Base-by-base conservation (phyloP, 1,140 invertebrate genomes). In the Elymnias hypermnestra region DNA sequence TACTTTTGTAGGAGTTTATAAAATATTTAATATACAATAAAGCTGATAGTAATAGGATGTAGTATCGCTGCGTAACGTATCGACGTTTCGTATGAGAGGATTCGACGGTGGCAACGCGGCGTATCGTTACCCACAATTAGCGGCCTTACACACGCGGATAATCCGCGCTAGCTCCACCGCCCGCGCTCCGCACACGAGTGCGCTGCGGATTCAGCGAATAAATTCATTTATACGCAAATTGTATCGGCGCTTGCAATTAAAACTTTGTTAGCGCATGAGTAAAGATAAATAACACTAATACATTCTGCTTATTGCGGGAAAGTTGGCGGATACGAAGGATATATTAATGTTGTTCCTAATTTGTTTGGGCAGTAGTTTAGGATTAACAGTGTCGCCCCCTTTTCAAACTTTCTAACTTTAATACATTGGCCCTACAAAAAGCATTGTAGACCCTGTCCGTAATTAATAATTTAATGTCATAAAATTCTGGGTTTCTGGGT, bases 161-260 rank as follows among this genome's bases (percentile, higher is more conserved):
- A 77, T 76, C 73, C 72, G 59, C 49, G 36, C 42, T 12, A 39
- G 36, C 36, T 35, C 43, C 37, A 26, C 54, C 33, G 45, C 49
- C 53, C 63, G 51, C 48, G 36, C 45, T 38, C 60, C 63, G 59
- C 72, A 64, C 66, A 62, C 73, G 70, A 75, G 61, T 84, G 77
- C 77, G 81, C 72, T 72, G 65, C 72, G 72, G 71, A 83, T 81
- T 70, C 81, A 77, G 69, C 75, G 70, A 84, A 84, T 83, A 84
- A 84, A 83, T 84, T 84, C 81, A 84, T 84, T 84, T 84, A 75
- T 79, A 84, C 81, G 78, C 81, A 84, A 84, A 84, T 84, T 79
- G 76, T 84, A 84, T 84, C 72, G 81, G 81, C 78, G 72, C 74
- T 81, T 72, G 81, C 78, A 85, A 85, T 85, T 83, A 85, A 85